Percentiles rank a stretch among this genome's conserved stretches.
Evolutionary conservation across 2,888 invertebrate species (phyloP).

Genomic region (Homarus gammarus): DNA sequence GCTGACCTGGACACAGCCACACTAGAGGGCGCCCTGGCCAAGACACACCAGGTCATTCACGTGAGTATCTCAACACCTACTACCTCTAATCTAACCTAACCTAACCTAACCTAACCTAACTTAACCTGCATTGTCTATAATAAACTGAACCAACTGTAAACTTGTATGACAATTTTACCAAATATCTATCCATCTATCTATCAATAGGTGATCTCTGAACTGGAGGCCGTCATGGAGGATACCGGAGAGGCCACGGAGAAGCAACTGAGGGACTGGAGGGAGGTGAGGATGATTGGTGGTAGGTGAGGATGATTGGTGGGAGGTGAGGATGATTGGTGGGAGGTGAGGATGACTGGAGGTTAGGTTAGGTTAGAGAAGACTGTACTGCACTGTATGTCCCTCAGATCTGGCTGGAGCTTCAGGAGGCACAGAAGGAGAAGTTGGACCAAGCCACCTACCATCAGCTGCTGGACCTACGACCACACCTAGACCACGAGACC

Average conservation of each 20-base stretch:
- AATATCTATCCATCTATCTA: no score
- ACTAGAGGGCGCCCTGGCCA: slow-evolving; percentile 45
- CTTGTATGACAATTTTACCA: no score
- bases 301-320: slow-evolving; percentile 25
- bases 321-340: neutral
- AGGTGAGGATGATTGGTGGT: slow-evolving; percentile 71
- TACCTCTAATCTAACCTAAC: neutral
- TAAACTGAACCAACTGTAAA: no score
- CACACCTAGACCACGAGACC: slow-evolving; percentile 76
- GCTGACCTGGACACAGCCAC: slow-evolving; percentile 45
- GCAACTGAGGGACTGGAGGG: slow-evolving; percentile 68
- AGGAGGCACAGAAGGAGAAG: slow-evolving; percentile 76
- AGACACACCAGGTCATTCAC: slow-evolving; percentile 65
- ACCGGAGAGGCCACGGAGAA: slow-evolving; percentile 45
- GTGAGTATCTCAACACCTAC: slow-evolving; percentile 10
- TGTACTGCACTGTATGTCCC: neutral
- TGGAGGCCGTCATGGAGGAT: slow-evolving; percentile 71
- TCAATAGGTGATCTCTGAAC: slow-evolving; percentile 74
- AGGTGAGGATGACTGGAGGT: neutral
- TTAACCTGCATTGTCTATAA: no score
- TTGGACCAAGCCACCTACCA: slow-evolving; percentile 77
- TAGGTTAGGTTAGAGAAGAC: neutral
- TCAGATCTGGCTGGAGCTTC: slow-evolving; percentile 75
- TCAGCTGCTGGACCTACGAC: slow-evolving; percentile 76
- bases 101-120: slow-evolving; percentile 8